Percentiles rank a stretch among this genome's conserved stretches.
These are phyloP conservation scores for Chanos chanos DNA, from an alignment of 2,797 vertebrate species.

Conservation along the genomic window DNA sequence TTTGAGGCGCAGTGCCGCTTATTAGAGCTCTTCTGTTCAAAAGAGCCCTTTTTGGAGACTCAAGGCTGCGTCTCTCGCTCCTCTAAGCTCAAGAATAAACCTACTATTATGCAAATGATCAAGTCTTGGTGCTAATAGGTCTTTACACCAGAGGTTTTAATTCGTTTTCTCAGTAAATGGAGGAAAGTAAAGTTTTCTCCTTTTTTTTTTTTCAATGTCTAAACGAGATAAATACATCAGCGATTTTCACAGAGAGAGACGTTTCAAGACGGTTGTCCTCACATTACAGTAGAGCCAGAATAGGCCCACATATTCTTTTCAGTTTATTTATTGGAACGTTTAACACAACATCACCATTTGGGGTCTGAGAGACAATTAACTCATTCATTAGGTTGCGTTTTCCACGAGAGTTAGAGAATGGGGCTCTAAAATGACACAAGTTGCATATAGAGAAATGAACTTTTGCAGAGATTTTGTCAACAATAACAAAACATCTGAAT, in stretches of 20 bases:
- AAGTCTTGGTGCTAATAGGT: constrained; percentile 79
- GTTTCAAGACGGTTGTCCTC: constrained; percentile 51
- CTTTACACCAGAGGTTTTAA: constrained; percentile 78
- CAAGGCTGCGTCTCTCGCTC: constrained; percentile 73
- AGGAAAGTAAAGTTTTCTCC: constrained; percentile 74
- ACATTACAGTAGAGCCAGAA: constrained; percentile 60
- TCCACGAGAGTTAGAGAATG: constrained; percentile 33
- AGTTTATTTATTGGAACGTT: constrained; percentile 36
- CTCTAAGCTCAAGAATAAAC: constrained; percentile 75
- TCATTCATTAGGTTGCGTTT: constrained; percentile 39
- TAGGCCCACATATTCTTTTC: constrained; percentile 34
- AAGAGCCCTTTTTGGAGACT: constrained; percentile 62
- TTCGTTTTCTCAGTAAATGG: constrained; percentile 75
- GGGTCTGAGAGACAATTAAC: constrained; percentile 29
- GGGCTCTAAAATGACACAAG: constrained; percentile 39
- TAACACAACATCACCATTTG: constrained; percentile 27
- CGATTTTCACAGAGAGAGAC: constrained; percentile 62
- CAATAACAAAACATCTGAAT: background rate
- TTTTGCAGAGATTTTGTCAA: constrained; percentile 8
- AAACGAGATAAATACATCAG: constrained; percentile 79
- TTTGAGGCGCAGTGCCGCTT: constrained; percentile 51
- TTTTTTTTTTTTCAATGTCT: constrained; percentile 69
- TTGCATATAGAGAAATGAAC: constrained; percentile 21
- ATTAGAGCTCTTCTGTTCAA: constrained; percentile 67
- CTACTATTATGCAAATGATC: constrained; percentile 80